Conservation (phyloP, 2,888 invertebrate species). For the Strigamia maritima region DNA sequence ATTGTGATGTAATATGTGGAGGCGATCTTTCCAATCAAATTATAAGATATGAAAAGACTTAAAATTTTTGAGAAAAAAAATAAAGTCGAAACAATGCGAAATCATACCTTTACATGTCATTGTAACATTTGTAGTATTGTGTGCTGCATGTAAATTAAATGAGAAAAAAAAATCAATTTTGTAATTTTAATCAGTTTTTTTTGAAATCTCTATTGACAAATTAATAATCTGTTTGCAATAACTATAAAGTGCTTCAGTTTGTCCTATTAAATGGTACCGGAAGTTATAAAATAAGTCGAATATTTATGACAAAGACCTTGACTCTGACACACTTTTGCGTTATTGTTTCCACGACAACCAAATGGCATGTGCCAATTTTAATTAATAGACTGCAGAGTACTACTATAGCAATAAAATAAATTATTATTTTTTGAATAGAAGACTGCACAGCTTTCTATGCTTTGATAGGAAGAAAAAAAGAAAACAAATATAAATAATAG, state of each 20-base stretch:
- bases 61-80: neutral
- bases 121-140: neutral
- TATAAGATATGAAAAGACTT: neutral
- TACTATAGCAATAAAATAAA: neutral
- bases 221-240: no score
- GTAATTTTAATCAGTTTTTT: no score
- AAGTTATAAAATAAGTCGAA: no score
- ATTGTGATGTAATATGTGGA: neutral
- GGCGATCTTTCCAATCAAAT: neutral
- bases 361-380: neutral
- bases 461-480: no score
- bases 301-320: conserved; percentile 1
- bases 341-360: neutral
- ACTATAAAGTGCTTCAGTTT: no score
- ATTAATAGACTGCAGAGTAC: neutral
- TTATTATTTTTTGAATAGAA: no score
- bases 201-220: no score
- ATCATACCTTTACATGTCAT: neutral
- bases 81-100: neutral
- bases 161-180: neutral
- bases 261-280: neutral
- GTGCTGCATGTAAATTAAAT: neutral
- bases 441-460: no score
- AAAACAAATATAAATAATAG: no score
- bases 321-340: conserved; percentile 6